These are phyloP conservation scores for Ancistrus triradiatus DNA, from an alignment of 2,113 vertebrate genomes.

Conservation along the genomic window DNA sequence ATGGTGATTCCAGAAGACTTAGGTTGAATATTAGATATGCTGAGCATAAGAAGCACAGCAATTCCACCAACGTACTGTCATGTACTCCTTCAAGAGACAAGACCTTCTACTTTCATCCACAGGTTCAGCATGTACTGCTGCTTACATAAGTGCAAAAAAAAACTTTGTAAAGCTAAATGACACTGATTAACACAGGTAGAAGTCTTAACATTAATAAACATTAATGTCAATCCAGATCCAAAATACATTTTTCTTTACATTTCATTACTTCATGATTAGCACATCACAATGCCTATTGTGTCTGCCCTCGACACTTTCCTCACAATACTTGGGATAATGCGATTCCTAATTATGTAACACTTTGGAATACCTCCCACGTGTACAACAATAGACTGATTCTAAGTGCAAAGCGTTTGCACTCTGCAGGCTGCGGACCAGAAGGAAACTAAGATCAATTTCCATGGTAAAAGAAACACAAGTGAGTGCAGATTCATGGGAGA, in stretches of 20 bases:
- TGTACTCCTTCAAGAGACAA: conserved; percentile 12
- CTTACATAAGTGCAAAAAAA: no score
- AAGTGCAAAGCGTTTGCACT: conserved; percentile 24
- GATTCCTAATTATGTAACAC: conserved; percentile 29
- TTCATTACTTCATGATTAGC: background rate
- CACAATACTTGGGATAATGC: background rate
- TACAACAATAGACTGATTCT: conserved; percentile 11
- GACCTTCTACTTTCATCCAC: no score
- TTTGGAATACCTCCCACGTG: conserved; percentile 33
- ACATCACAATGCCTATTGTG: background rate
- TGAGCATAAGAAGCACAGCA: conserved; percentile 9
- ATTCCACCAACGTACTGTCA: conserved; percentile 28
- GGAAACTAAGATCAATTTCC: conserved; percentile 35
- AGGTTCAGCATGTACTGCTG: no score
- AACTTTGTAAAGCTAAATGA: background rate
- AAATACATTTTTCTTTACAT: background rate
- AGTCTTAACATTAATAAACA: background rate
- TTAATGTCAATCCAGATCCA: background rate
- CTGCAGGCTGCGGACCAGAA: conserved; percentile 6
- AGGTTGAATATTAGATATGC: conserved; percentile 36
- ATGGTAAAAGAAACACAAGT: conserved; percentile 33
- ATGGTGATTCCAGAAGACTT: conserved; percentile 43
- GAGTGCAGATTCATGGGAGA: conserved; percentile 38
- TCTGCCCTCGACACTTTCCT: background rate
- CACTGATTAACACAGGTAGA: no score